phyloP scores from a whole-genome alignment of 2,797 vertebrate species.

The Characodon lateralis region DNA sequence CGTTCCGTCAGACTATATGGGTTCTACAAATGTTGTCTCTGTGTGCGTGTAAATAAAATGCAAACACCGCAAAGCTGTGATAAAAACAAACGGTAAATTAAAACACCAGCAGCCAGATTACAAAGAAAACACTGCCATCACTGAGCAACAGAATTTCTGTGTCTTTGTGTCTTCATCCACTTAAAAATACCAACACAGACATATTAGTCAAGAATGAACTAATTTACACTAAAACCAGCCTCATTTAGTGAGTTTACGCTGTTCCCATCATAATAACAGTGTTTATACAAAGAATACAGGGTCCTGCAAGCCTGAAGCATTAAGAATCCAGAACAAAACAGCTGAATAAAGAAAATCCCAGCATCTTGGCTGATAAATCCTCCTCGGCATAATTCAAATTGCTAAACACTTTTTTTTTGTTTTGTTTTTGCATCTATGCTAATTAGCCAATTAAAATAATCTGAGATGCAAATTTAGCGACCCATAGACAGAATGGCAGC shows the following conservation, averaged over 20 bases:
- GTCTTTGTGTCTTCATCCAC: neutral
- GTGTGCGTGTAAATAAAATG: constrained; percentile 14
- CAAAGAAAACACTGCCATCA: constrained; percentile 2
- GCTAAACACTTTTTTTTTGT: constrained; percentile 48
- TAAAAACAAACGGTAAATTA: constrained; percentile 11
- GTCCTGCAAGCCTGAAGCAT: constrained; percentile 30
- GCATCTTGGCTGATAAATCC: constrained; percentile 38
- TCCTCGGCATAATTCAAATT: constrained; percentile 68
- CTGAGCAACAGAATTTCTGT: neutral
- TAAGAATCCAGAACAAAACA: constrained; percentile 9
- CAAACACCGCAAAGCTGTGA: constrained; percentile 6
- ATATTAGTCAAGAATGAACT: neutral
- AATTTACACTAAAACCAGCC: constrained; percentile 14
- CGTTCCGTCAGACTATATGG: constrained; percentile 42
- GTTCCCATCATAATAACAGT: constrained; percentile 25
- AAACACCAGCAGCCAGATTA: constrained; percentile 8
- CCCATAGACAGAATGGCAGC: constrained; percentile 31
- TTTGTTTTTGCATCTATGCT: constrained; percentile 72
- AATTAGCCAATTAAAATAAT: constrained; percentile 78
- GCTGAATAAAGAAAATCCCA: constrained; percentile 10
- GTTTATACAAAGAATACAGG: constrained; percentile 24
- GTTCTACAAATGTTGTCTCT: constrained; percentile 15
- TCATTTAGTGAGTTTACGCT: constrained; percentile 28
- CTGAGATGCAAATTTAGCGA: constrained; percentile 70
- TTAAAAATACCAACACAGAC: neutral